These are phyloP conservation scores for Tenebrio molitor DNA, from an alignment of 1,140 invertebrate species.

Conservation along the genomic window DNA sequence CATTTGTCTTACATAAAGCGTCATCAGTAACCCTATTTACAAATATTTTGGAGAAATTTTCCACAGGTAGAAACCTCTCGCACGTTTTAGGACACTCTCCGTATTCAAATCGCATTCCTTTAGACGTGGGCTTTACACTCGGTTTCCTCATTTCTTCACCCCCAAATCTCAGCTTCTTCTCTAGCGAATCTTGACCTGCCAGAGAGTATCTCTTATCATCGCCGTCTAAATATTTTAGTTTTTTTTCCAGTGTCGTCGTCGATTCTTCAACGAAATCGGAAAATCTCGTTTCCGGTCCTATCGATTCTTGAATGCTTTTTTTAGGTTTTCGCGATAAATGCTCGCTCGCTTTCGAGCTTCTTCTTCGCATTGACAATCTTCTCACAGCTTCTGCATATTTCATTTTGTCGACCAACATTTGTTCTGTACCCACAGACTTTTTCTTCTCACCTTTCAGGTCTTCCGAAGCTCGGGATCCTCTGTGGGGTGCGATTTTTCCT, in stretches of 20 bases:
- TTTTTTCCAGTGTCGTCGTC: background rate
- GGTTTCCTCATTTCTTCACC: background rate
- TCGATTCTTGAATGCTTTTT: too few species aligned
- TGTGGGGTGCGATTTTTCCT: too few species aligned
- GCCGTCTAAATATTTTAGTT: background rate
- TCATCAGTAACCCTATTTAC: constrained; percentile 42
- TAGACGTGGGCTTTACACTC: constrained; percentile 1
- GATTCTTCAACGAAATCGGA: too few species aligned
- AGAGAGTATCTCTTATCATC: background rate
- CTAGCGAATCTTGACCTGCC: background rate
- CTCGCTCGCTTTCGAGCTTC: too few species aligned
- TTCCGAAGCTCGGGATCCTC: too few species aligned
- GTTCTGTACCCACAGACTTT: too few species aligned
- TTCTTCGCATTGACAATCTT: too few species aligned
- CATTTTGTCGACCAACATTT: too few species aligned
- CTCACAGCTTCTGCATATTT: too few species aligned
- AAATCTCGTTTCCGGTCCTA: too few species aligned
- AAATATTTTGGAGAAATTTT: constrained; percentile 36
- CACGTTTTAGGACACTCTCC: constrained; percentile 17
- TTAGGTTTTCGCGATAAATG: too few species aligned
- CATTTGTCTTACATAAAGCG: constrained; percentile 24
- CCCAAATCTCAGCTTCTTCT: background rate
- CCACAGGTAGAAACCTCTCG: constrained; percentile 16
- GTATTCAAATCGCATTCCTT: constrained; percentile 18
- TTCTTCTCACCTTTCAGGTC: too few species aligned